phyloP scores from a whole-genome alignment of 2,797 vertebrate species.

The Synanceia verrucosa region DNA sequence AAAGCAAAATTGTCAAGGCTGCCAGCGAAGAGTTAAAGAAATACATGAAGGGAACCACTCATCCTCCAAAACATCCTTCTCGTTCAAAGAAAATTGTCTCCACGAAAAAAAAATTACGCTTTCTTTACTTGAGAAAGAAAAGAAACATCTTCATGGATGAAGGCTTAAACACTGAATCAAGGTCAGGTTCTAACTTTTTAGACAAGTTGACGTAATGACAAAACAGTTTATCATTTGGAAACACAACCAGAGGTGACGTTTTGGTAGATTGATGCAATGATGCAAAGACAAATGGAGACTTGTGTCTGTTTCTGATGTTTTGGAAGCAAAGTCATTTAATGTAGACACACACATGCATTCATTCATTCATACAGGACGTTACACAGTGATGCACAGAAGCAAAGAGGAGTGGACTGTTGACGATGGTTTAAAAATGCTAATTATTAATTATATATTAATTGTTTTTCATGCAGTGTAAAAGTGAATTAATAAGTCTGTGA shows the following conservation, averaged over 20 bases:
- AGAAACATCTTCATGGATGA: constrained; percentile 15
- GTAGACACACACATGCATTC: not conserved
- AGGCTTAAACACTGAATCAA: constrained; percentile 35
- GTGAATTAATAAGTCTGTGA: not conserved
- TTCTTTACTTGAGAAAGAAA: constrained; percentile 8
- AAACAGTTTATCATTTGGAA: not conserved
- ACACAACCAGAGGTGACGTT: not conserved
- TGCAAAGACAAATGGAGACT: not conserved
- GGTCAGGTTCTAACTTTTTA: constrained; percentile 39
- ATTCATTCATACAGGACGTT: not conserved
- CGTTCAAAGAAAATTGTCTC: constrained; percentile 18
- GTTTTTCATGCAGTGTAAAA: not conserved
- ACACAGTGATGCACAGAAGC: not conserved
- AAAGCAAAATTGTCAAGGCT: not conserved
- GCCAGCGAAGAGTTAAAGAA: not conserved
- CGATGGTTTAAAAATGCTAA: not conserved
- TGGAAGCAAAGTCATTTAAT: not conserved
- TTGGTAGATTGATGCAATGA: not conserved
- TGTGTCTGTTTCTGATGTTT: not conserved
- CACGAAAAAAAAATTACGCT: not conserved
- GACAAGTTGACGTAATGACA: constrained; percentile 1
- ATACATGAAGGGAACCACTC: constrained; percentile 6
- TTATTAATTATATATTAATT: too few relatives aligned
- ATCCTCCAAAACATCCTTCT: constrained; percentile 1
- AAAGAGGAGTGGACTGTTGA: not conserved